Conservation (phyloP, 2,888 invertebrate species). For the Protodeltote pygarga region DNA sequence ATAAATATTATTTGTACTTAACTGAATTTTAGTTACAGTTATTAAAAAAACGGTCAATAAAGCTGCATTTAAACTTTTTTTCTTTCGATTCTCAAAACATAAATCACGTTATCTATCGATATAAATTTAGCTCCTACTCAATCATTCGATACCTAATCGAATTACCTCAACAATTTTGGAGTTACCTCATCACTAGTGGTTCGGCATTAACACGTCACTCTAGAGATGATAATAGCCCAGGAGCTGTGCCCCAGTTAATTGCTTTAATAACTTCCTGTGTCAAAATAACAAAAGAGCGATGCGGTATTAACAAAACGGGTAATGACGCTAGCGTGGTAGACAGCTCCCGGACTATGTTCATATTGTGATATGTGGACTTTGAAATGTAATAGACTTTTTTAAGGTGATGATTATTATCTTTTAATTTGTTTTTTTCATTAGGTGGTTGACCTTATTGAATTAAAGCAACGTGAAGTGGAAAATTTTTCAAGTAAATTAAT, state of each 20-base stretch:
- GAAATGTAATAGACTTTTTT: slow-evolving; percentile 26
- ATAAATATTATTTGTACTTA: no score
- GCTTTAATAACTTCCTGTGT: slow-evolving; percentile 87
- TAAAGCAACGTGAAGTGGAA: no score
- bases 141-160: slow-evolving; percentile 28
- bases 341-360: slow-evolving; percentile 67
- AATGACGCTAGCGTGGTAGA: slow-evolving; percentile 67
- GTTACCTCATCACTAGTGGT: slow-evolving; percentile 57
- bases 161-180: slow-evolving; percentile 5
- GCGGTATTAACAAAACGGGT: slow-evolving; percentile 80
- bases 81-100: no score
- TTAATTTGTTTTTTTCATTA: neutral
- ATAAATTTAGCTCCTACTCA: neutral
- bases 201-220: slow-evolving; percentile 85
- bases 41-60: no score
- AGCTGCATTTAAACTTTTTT: no score
- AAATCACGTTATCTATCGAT: no score
- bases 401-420: neutral
- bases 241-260: slow-evolving; percentile 85
- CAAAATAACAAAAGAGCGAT: slow-evolving; percentile 86
- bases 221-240: slow-evolving; percentile 84
- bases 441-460: neutral
- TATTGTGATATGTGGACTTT: slow-evolving; percentile 51
- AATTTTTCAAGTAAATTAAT: no score
- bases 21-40: no score